Evolutionary conservation across 1,140 invertebrate species (phyloP).

Genomic region (Anoplophora glabripennis): DNA sequence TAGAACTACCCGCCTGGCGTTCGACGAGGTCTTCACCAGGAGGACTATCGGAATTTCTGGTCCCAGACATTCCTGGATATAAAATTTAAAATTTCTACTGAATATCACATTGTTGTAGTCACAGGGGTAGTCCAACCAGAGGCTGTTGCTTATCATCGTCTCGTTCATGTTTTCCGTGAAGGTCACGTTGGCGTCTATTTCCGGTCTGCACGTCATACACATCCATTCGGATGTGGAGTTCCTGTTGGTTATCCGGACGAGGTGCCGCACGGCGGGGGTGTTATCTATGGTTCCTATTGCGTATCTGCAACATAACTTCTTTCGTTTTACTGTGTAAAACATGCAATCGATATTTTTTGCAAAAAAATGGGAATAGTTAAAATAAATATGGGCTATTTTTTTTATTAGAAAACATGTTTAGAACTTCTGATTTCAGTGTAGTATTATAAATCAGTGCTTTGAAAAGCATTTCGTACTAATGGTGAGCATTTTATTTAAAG

Average conservation of each 20-base stretch:
- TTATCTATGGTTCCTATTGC: constrained; percentile 68
- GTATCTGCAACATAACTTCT: constrained; percentile 55
- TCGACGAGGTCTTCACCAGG: constrained; percentile 47
- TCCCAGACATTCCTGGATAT: constrained; percentile 68
- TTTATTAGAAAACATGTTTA: too few species aligned
- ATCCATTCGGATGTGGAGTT: constrained; percentile 50
- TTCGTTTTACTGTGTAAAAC: too few species aligned
- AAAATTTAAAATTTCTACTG: constrained; percentile 59
- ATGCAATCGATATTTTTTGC: too few species aligned
- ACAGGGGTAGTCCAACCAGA: constrained; percentile 55
- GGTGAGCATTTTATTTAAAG: too few species aligned
- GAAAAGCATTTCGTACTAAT: too few species aligned
- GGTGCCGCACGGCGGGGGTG: constrained; percentile 66
- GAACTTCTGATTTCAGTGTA: too few species aligned
- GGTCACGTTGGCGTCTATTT: constrained; percentile 43
- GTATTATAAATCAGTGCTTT: too few species aligned
- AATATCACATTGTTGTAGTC: constrained; percentile 64
- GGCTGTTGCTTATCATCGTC: constrained; percentile 37
- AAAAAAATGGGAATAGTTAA: too few species aligned
- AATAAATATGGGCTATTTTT: too few species aligned
- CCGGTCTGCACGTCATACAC: constrained; percentile 57
- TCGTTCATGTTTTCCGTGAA: constrained; percentile 38
- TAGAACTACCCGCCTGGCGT: constrained; percentile 56
- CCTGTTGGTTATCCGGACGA: constrained; percentile 61
- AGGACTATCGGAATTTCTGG: constrained; percentile 65